A percentile compares a stretch with the other conserved stretches of the same genome.
phyloP scores from a whole-genome alignment of 2,797 vertebrate genomes.

The Aselliscus stoliczkanus region DNA sequence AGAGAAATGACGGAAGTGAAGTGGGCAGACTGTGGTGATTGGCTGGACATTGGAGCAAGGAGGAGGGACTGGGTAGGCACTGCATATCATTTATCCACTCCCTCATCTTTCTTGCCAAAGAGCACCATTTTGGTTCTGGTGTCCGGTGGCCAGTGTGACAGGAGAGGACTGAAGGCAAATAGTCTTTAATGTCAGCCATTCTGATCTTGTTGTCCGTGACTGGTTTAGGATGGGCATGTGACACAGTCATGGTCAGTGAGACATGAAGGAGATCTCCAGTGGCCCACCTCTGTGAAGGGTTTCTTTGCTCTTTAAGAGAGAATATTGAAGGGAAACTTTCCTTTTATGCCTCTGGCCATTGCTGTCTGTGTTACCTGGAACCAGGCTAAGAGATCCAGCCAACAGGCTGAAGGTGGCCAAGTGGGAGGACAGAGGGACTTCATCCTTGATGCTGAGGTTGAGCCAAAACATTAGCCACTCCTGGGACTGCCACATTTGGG shows the following conservation, averaged over 20 bases:
- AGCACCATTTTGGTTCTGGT: neutral
- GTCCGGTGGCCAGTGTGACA: neutral
- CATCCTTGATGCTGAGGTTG: neutral
- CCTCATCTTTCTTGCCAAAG: neutral
- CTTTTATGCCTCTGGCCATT: neutral
- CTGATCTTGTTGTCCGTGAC: neutral
- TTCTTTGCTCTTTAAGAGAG: neutral
- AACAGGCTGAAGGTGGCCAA: neutral
- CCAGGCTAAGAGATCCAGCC: neutral
- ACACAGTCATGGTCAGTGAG: neutral
- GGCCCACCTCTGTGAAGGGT: neutral
- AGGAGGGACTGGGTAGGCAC: too few relatives aligned
- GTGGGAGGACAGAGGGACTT: neutral
- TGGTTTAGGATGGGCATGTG: neutral
- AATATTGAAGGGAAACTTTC: neutral
- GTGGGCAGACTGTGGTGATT: fast-evolving
- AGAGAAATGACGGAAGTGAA: neutral
- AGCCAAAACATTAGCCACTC: neutral
- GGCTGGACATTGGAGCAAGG: neutral
- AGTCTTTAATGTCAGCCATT: neutral
- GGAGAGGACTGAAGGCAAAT: neutral
- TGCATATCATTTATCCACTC: fast-evolving
- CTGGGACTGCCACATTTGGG: neutral
- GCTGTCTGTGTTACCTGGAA: neutral
- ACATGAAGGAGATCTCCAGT: neutral